A percentile compares a stretch with the other conserved stretches of the same genome.
These are phyloP conservation scores for Anhinga rufa DNA, from an alignment of 2,113 vertebrate genomes.

Conservation along the genomic window DNA sequence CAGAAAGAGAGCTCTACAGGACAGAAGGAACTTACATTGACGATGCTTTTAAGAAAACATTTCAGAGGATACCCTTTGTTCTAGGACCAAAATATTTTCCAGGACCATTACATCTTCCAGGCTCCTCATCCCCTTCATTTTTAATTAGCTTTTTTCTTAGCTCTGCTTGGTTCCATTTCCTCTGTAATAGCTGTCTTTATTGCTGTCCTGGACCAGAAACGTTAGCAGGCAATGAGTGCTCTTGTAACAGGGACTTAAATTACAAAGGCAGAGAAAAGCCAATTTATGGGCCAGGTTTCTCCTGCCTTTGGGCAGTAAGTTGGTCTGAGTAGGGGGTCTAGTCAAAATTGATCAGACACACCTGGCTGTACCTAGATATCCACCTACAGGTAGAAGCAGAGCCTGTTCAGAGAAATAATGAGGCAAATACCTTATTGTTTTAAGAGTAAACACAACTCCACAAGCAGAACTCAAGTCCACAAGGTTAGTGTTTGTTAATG, in stretches of 20 bases:
- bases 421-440: not conserved
- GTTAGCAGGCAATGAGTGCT: not conserved
- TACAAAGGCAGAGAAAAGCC: not conserved
- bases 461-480: not conserved
- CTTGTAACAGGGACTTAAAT: not conserved
- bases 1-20: not conserved
- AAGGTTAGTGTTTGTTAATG: not conserved
- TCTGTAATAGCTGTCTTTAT: not conserved
- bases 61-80: not conserved
- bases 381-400: not conserved
- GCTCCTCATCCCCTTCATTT: not conserved
- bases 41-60: conserved; percentile 13
- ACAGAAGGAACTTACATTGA: not conserved
- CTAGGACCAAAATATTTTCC: not conserved
- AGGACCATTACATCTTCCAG: not conserved
- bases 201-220: not conserved
- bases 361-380: not conserved
- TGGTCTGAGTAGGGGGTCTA: not conserved
- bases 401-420: not conserved
- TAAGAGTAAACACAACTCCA: not conserved
- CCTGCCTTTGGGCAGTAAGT: not conserved
- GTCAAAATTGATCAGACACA: not conserved
- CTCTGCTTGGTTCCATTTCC: not conserved
- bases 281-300: not conserved
- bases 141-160: conserved; percentile 31